Evolutionary conservation across 2,113 vertebrate species (phyloP).

Genomic region (Hydrochoerus hydrochaeris): DNA sequence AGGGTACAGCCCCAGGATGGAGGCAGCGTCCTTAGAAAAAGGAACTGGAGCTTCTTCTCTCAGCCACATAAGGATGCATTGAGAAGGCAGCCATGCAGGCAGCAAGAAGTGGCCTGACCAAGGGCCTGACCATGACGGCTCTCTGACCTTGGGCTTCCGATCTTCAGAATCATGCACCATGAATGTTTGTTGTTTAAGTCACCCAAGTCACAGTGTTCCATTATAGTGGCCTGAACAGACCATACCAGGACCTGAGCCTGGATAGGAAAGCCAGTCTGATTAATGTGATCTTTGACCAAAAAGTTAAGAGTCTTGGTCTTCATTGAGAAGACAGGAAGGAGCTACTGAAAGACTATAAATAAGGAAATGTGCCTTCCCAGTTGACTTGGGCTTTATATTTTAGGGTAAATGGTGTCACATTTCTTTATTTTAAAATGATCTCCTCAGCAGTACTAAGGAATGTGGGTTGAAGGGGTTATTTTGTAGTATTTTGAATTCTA

Average conservation of each 20-base stretch:
- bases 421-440: background rate
- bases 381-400: too few relatives aligned
- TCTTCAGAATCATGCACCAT: background rate
- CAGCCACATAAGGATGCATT: too few relatives aligned
- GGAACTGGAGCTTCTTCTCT: background rate
- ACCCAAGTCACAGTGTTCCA: background rate
- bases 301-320: background rate
- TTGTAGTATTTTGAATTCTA: background rate
- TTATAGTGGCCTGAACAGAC: background rate
- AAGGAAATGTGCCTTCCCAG: too few relatives aligned
- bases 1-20: background rate
- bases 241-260: background rate
- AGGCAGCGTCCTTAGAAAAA: background rate
- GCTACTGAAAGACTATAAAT: background rate
- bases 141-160: background rate
- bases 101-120: background rate
- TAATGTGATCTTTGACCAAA: background rate
- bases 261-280: background rate
- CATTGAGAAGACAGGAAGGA: background rate
- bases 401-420: too few relatives aligned
- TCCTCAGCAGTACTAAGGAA: background rate
- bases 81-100: background rate
- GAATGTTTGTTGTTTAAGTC: background rate
- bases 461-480: background rate
- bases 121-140: background rate